Evolutionary conservation across 2,888 invertebrate species (phyloP), one percentile per base, ranked within the genome.

Genomic region (Panopea generosa): DNA sequence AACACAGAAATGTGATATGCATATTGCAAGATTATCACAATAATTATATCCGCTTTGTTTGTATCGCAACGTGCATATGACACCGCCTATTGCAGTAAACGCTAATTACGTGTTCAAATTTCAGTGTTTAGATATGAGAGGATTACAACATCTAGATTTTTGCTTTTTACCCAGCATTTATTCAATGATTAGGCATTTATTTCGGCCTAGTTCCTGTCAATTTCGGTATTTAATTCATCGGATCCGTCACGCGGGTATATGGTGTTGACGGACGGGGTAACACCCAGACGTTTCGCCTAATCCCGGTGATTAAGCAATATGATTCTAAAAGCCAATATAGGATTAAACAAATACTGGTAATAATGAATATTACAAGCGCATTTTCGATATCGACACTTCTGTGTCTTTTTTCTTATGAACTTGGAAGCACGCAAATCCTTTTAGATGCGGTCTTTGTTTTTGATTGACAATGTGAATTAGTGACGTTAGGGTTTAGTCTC

Each of bases 381-480:
- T 53, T 20, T 43, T 55, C 40, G 55, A 52, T 72, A 71, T 71
- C 66, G 75, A 62, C 75, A 76, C 66, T 18, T 62, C 27, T 38
- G 63, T 73, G 65, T 65, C 71, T 66, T 69, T 77, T 73, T 70
- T 57, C 18, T 50, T 56, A 63, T 65, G 63, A 68, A 60, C 62
- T 47, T 62, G 56, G 55, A 52, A 59, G 29, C 20, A 18, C 52
- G n/a, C 38, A 55, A 62, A 65, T 65, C 65, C 61, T 53, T 72
- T 73, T 72, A 67, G 49, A 55, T 61, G 63, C 65, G 50, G 49
- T 53, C 68, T 66, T 80, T 80, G 76, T 76, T 63, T 77, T 80
- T 80, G 80, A 80, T 77, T 80, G 80, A 80, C 80, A 80, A 67
- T 40, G 56, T 52, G 80, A 73, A 77, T 80, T 80, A 80, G 69